Evolutionary conservation across 2,888 invertebrate species (phyloP), one percentile per base, ranked within the genome.

Genomic region (Cataglyphis rosenhaueri): DNA sequence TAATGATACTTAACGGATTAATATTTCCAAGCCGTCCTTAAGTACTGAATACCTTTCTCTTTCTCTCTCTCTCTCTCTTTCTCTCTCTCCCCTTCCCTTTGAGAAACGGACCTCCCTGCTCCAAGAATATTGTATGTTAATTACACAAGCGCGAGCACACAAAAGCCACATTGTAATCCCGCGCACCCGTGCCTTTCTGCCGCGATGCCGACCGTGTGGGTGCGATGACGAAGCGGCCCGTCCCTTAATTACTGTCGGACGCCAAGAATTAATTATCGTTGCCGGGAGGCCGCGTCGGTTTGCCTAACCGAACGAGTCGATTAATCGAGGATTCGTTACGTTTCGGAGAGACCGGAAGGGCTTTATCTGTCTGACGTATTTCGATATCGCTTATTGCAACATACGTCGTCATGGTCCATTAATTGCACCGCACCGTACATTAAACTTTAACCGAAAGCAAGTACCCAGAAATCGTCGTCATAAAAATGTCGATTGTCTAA

Each of bases 221-320:
- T 68, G 86, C 83, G 75, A 86, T 87, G 88, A 90, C 85, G 85
- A 75, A 84, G 84, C 86, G 84, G 61, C 78, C 85, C 81, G 82
- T 81, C 85, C 87, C 88, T 89, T 89, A 89, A 90, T 91, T 90
- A 84, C 82, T 55, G 44, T 29, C 81, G 41, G 68, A 81, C 76
- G 61, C 59, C 66, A 61, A 79, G 84, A 86, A 87, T 88, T 90
- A 89, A 91, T 91, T 91, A 90, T 75, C 83, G 61, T 70, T 75
- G 71, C 48, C 48, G 73, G 59, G 73, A 76, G 83, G 66, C 66
- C 86, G 65, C 64, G 57, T 18, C 75, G 9, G 61, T 84, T 81
- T 66, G 25, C 57, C 70, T 76, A 25, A 70, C 48, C 75, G 74
- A 82, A 84, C 48, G 32, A 75, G 55, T 75, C 81, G 79, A 84